Evolutionary conservation across 2,797 vertebrate species (phyloP).

Genomic region (Zenarchopterus dispar): DNA sequence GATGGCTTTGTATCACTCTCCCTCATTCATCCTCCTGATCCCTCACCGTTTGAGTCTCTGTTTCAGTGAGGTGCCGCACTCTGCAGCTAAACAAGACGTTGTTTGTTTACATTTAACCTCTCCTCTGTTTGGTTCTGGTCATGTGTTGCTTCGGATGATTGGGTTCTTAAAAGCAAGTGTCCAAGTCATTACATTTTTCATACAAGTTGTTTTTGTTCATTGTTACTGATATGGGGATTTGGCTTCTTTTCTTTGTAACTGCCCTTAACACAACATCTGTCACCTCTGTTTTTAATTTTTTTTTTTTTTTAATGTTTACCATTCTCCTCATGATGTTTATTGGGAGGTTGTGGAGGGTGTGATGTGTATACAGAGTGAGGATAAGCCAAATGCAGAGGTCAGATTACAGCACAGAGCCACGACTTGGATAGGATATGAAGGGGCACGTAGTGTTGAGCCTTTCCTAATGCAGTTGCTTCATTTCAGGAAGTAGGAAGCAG

Average conservation of each 20-base stretch:
- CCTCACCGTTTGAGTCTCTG: constrained; percentile 45
- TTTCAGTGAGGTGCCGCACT: constrained; percentile 64
- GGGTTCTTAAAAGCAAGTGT: constrained; percentile 72
- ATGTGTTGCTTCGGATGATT: constrained; percentile 73
- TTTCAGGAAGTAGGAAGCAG: constrained; percentile 73
- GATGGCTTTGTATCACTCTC: constrained; percentile 58
- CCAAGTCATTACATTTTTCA: constrained; percentile 61
- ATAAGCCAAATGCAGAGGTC: constrained; percentile 36
- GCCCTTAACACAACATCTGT: constrained; percentile 49
- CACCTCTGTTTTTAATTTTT: constrained; percentile 41
- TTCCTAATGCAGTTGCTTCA: constrained; percentile 65
- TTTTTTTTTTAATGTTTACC: constrained; percentile 35
- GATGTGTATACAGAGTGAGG: constrained; percentile 13
- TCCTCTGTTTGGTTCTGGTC: constrained; percentile 67
- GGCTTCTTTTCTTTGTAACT: constrained; percentile 50
- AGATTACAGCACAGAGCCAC: constrained; percentile 8
- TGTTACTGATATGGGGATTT: constrained; percentile 55
- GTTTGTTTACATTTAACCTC: constrained; percentile 86
- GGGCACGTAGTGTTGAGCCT: constrained; percentile 40
- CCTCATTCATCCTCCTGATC: constrained; percentile 45
- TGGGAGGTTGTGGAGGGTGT: constrained; percentile 25
- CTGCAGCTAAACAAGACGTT: constrained; percentile 83
- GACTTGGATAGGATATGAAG: no score
- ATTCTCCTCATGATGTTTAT: constrained; percentile 38
- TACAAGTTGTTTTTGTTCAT: constrained; percentile 50